A percentile compares a stretch with the other conserved stretches of the same genome.
Conservation (phyloP, 1,140 invertebrate genomes). For the fruit fly (Drosophila melanogaster) region Release_6_plus_ISO1_MT NC_004354.4:7641501-7642000, state of each 20-base stretch:
- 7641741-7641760: neutral
- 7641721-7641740: neutral
- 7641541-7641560: constrained; percentile 80
- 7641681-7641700: constrained; percentile 79
- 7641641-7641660: constrained; percentile 69
- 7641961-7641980: no score
- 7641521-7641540: constrained; percentile 30
- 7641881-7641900: no score
- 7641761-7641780: constrained; percentile 7
- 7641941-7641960: no score
- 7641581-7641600: constrained; percentile 73
- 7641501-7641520: neutral
- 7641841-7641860: neutral
- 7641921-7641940: no score
- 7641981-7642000: no score
- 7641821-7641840: neutral
- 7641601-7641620: constrained; percentile 3
- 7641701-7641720: constrained; percentile 53
- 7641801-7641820: constrained; percentile 32
- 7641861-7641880: no score
- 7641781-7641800: constrained; percentile 40
- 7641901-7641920: no score
- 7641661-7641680: constrained; percentile 82
- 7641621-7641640: neutral
- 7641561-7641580: constrained; percentile 85